Percentiles rank a stretch among this genome's conserved stretches.
These are phyloP conservation scores for Aelia acuminata DNA, from an alignment of 2,888 invertebrate genomes.

Conservation along the genomic window DNA sequence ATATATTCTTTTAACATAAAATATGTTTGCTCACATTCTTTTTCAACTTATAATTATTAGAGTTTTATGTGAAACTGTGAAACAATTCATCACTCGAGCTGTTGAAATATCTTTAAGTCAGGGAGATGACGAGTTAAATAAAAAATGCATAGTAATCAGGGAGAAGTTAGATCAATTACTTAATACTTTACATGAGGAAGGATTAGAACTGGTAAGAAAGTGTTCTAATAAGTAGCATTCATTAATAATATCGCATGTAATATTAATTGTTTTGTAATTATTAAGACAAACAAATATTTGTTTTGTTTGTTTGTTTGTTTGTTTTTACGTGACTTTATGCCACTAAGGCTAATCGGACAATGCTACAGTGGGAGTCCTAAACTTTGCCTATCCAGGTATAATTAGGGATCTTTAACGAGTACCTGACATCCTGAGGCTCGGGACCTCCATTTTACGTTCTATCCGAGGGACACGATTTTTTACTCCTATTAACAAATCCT, in stretches of 20 bases:
- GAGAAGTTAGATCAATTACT: conserved; percentile 83
- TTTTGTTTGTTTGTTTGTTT: too few species aligned
- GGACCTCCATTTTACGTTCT: too few species aligned
- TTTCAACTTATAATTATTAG: conserved; percentile 67
- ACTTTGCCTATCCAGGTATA: too few species aligned
- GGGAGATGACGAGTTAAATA: conserved; percentile 75
- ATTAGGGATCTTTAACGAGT: too few species aligned
- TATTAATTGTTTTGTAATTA: background rate
- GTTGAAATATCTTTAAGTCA: conserved; percentile 74
- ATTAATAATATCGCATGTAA: background rate
- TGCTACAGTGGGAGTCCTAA: too few species aligned
- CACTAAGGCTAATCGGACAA: too few species aligned
- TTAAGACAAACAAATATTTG: background rate
- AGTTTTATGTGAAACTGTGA: conserved; percentile 83
- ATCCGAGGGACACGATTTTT: too few species aligned
- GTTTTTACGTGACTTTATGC: too few species aligned
- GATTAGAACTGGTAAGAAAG: conserved; percentile 64
- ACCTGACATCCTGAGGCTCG: too few species aligned
- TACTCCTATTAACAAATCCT: too few species aligned
- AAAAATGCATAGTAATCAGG: conserved; percentile 81
- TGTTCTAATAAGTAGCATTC: background rate
- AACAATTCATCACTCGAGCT: conserved; percentile 79
- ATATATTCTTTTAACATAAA: background rate
- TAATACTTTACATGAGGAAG: conserved; percentile 79
- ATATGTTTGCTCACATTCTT: background rate